phyloP scores from a whole-genome alignment of 2,113 vertebrate genomes.

The Hypanus sabinus region DNA sequence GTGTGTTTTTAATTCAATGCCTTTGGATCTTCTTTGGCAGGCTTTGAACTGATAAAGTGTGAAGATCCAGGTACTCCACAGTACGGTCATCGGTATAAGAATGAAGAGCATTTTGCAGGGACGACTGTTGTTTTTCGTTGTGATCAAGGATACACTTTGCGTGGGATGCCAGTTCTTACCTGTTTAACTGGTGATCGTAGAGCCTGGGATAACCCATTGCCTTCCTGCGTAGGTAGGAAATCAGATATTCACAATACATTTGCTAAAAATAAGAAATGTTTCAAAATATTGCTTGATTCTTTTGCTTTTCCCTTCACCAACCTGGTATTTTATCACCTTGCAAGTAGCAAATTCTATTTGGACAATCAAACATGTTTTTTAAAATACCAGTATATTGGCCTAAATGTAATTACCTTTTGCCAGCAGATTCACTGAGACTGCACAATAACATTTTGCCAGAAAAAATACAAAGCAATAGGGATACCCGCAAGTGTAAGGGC shows the following conservation, averaged over 20 bases:
- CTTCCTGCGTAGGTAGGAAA: conserved; percentile 79
- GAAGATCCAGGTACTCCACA: conserved; percentile 87
- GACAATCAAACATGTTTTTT: background rate
- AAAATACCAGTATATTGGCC: background rate
- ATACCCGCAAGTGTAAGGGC: background rate
- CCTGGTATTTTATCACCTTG: background rate
- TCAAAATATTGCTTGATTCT: background rate
- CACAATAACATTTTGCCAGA: background rate
- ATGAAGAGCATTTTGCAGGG: conserved; percentile 93
- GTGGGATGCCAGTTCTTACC: conserved; percentile 68
- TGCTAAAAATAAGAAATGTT: background rate
- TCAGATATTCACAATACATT: background rate
- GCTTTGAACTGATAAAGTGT: conserved; percentile 90
- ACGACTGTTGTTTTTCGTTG: conserved; percentile 85
- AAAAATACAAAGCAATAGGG: background rate
- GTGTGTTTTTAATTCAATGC: background rate
- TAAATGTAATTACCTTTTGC: no score
- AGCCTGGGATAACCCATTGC: conserved; percentile 84
- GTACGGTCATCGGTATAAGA: conserved; percentile 86
- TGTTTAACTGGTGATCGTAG: conserved; percentile 87
- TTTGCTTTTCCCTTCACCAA: background rate
- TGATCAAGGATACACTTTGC: conserved; percentile 81
- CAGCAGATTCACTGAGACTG: no score
- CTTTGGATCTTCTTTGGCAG: conserved; percentile 48
- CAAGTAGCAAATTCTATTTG: background rate